phyloP scores from a whole-genome alignment of 2,888 invertebrate genomes.

The Pachliopta kotzebuea region DNA sequence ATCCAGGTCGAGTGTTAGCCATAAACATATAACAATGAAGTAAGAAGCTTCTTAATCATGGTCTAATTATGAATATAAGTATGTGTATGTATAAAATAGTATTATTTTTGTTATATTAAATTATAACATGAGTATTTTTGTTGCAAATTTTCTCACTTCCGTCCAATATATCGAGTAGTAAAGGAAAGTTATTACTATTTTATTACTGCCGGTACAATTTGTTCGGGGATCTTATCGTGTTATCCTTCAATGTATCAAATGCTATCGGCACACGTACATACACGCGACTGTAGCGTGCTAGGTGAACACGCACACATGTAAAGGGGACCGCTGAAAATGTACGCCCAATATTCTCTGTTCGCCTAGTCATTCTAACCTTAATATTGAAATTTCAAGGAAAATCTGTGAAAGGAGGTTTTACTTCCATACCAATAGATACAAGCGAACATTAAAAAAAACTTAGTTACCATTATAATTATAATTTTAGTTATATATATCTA shows the following conservation, averaged over 20 bases:
- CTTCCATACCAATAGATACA: no score
- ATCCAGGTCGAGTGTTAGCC: no score
- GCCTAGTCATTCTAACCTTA: slow-evolving; percentile 76
- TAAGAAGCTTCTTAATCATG: no score
- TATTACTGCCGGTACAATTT: neutral
- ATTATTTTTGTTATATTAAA: no score
- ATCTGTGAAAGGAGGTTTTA: slow-evolving; percentile 35
- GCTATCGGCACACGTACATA: slow-evolving; percentile 21
- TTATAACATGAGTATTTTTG: neutral
- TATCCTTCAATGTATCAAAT: slow-evolving; percentile 18
- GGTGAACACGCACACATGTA: slow-evolving; percentile 35
- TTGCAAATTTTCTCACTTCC: no score
- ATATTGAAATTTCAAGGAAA: slow-evolving; percentile 76
- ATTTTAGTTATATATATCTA: no score
- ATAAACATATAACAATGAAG: no score
- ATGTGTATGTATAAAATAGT: no score
- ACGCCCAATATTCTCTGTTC: slow-evolving; percentile 42
- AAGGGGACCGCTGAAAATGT: slow-evolving; percentile 29
- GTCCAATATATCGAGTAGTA: neutral
- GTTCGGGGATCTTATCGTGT: slow-evolving; percentile 12
- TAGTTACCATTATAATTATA: no score
- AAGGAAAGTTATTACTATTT: neutral
- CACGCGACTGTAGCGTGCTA: slow-evolving; percentile 29
- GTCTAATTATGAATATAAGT: no score
- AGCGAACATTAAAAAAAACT: no score